phyloP scores from a whole-genome alignment of 2,113 vertebrate species.

The Eidolon helvum region DNA sequence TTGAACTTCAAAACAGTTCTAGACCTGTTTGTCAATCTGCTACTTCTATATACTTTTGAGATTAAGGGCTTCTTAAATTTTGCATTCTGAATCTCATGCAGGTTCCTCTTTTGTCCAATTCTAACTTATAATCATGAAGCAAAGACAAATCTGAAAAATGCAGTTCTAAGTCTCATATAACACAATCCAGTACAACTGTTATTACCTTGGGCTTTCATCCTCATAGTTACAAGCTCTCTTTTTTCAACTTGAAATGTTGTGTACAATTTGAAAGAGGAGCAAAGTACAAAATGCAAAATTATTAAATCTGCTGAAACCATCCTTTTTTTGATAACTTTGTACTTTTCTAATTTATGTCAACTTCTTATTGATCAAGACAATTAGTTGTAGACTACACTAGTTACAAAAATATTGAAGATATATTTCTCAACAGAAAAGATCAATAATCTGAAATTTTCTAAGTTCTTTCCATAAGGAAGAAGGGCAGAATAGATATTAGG shows the following conservation, averaged over 20 bases:
- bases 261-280: not conserved
- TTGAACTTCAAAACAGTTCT: not conserved
- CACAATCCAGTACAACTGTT: not conserved
- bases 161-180: not conserved
- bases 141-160: not conserved
- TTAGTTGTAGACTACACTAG: not conserved
- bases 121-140: not conserved
- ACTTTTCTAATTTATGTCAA: not conserved
- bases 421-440: not conserved
- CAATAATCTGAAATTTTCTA: not conserved
- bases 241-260: not conserved
- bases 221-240: not conserved
- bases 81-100: not conserved
- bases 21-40: not conserved
- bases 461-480: not conserved
- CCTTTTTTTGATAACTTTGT: not conserved
- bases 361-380: not conserved
- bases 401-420: conserved; percentile 25
- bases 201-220: not conserved
- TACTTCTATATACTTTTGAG: not conserved
- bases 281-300: conserved; percentile 5
- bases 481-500: not conserved
- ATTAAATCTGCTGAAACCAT: not conserved
- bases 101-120: not conserved
- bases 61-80: not conserved